Base-by-base conservation (phyloP, 2,113 vertebrate genomes). In the Antigone vipio region DNA sequence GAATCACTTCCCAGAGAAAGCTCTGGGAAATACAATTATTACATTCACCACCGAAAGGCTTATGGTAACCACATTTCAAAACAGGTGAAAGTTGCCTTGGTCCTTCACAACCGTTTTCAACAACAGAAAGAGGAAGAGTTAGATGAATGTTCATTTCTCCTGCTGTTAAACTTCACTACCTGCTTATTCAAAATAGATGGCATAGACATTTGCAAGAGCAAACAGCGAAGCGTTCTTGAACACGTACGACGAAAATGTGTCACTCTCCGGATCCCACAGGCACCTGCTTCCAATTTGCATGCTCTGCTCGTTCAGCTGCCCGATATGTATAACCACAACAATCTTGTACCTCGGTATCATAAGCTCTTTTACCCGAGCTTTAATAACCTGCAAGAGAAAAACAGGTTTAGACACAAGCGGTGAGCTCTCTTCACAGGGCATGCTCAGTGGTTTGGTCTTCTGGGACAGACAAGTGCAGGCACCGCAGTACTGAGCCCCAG, bases 151-250 rank as follows among this genome's bases (percentile, higher is more conserved):
- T 35, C 6, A 6, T 19, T 77, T 77, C 42, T 52, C 27, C 67
- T 32, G 50, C 83, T 86, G 40, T 16, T 76, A 55, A 56, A 63
- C 20, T 45, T 10, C 0, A 1, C 58, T 19, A 49, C 67, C 67
- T 92, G 50, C 4, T 98, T 97, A 99, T 72, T 99, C 99, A 73
- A 97, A 98, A 92, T 99, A 99, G 87, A 99, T 96, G 2, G 97
- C 98, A 1, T 98, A 99, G 92, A 99, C 99, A 30, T 92, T 98
- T 32, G 98, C 98, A 40, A 99, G 93, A 17, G 98, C 98, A 44
- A 98, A 99, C 16, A 99, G 98, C 1, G 99, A 99, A 73, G 95
- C 85, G 96, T 99, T 99, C 96, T 98, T 98, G 97, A 99, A 99
- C 22, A 96, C 90, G 8, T 98, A 98, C 0, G 98, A 98, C 1